Evolutionary conservation across 2,113 vertebrate genomes (phyloP).

Genomic region (Cichladusa arquata): DNA sequence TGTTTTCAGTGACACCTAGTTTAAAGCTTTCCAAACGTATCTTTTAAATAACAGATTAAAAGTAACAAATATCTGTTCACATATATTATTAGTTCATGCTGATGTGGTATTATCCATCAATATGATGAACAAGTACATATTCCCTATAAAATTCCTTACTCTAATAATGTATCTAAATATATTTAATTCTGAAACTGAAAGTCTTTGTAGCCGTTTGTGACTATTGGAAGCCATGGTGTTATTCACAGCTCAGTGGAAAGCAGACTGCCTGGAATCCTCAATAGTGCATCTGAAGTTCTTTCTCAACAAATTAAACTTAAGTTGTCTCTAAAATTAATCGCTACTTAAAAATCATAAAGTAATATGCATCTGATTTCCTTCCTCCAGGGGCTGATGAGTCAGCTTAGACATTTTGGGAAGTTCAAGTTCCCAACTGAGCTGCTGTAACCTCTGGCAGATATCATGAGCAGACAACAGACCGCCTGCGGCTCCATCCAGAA

Average conservation of each 20-base stretch:
- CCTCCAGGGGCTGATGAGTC: neutral
- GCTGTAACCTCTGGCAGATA: neutral
- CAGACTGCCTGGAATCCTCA: neutral
- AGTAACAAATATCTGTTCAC: conserved; percentile 25
- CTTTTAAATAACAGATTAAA: conserved; percentile 40
- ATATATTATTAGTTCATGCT: conserved; percentile 18
- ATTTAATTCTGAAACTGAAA: conserved; percentile 34
- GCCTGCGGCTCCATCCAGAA: conserved; percentile 66
- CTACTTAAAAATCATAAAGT: neutral
- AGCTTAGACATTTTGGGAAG: neutral
- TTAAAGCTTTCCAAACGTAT: conserved; percentile 13
- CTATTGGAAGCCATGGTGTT: neutral
- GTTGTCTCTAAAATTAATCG: neutral
- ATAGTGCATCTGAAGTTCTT: conserved; percentile 6
- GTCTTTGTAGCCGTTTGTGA: conserved; percentile 3
- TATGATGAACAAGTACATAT: conserved; percentile 63
- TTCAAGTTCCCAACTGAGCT: neutral
- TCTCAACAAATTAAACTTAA: neutral
- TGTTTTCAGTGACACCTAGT: neutral
- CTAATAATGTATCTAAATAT: conserved; percentile 18
- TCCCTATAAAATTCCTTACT: conserved; percentile 5
- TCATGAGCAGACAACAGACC: conserved; percentile 69
- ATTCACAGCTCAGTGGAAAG: neutral
- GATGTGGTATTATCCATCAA: conserved; percentile 62
- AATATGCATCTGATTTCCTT: conserved; percentile 27